Percentiles rank a stretch among this genome's conserved stretches.
Evolutionary conservation across 1,140 invertebrate genomes (phyloP).

Genomic region (Heterodera schachtii): DNA sequence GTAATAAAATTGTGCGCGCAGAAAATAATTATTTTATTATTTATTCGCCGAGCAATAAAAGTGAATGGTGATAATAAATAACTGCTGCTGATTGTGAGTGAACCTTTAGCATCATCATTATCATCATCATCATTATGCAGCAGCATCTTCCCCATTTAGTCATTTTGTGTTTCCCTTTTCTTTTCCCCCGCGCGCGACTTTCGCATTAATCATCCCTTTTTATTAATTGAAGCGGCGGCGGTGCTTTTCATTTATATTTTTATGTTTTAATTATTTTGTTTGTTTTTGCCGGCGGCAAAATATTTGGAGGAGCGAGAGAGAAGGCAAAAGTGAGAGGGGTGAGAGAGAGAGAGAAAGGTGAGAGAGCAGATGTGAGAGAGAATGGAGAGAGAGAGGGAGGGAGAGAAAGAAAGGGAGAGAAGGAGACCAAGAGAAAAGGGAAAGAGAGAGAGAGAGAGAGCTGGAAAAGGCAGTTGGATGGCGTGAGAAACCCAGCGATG

Average conservation of each 20-base stretch:
- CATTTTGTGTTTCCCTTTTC: not conserved
- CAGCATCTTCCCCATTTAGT: not conserved
- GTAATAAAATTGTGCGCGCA: not conserved
- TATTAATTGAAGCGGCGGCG: not conserved
- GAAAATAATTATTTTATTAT: not conserved
- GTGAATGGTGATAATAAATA: not conserved
- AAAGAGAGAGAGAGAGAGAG: not conserved
- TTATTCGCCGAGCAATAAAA: slow-evolving; percentile 2
- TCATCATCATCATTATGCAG: no score
- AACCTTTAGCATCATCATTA: no score
- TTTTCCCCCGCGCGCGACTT: not conserved
- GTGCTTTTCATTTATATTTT: not conserved
- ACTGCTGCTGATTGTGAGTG: no score
- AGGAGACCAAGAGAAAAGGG: not conserved
- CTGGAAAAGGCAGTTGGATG: not conserved
- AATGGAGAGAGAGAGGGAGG: no score
- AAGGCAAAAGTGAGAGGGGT: not conserved
- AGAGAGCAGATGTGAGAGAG: no score
- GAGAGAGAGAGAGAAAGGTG: no score
- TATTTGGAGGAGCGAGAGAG: not conserved
- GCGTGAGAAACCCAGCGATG: not conserved
- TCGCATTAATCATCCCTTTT: not conserved
- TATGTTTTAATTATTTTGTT: not conserved
- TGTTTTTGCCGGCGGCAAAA: not conserved
- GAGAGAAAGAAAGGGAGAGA: not conserved